Evolutionary conservation across 2,888 invertebrate genomes (phyloP).

Genomic region (Stomorhina lunata): DNA sequence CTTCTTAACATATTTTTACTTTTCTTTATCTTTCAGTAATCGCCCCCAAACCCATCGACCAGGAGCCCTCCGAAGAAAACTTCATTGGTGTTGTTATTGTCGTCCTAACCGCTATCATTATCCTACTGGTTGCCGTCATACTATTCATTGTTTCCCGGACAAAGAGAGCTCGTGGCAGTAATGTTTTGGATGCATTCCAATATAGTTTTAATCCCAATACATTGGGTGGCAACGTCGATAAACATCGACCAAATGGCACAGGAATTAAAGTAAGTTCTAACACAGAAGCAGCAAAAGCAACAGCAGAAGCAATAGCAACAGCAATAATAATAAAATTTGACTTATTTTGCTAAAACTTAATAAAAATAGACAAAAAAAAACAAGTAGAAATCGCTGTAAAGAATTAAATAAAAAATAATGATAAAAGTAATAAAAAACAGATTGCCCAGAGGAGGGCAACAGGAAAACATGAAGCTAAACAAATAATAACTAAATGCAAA

Average conservation of each 20-base stretch:
- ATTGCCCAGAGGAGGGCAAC: slow-evolving; percentile 3
- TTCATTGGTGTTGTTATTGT: slow-evolving; percentile 85
- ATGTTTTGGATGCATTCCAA: slow-evolving; percentile 80
- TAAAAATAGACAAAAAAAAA: slow-evolving; percentile 2
- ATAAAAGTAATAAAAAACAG: slow-evolving; percentile 63
- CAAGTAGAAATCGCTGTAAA: no score
- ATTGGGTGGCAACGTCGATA: slow-evolving; percentile 79
- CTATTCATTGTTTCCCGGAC: slow-evolving; percentile 86
- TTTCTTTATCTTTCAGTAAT: slow-evolving; percentile 72
- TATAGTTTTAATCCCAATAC: slow-evolving; percentile 80
- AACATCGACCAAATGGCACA: slow-evolving; percentile 80
- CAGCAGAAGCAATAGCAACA: no score
- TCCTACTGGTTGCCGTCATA: slow-evolving; percentile 86
- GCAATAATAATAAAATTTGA: not conserved
- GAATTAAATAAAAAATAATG: slow-evolving; percentile 3
- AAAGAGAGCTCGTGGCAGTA: slow-evolving; percentile 81
- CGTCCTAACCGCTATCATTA: slow-evolving; percentile 86
- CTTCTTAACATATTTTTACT: slow-evolving; percentile 38
- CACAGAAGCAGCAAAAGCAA: slow-evolving; percentile 5
- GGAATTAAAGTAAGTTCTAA: slow-evolving; percentile 79
- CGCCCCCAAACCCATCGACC: slow-evolving; percentile 82
- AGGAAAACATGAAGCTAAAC: slow-evolving; percentile 31
- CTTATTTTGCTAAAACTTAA: slow-evolving; percentile 35
- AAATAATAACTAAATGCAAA: slow-evolving; percentile 52
- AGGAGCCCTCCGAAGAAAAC: slow-evolving; percentile 82